Evolutionary conservation across 2,888 invertebrate genomes (phyloP).

Genomic region (Onthophagus sagittarius): DNA sequence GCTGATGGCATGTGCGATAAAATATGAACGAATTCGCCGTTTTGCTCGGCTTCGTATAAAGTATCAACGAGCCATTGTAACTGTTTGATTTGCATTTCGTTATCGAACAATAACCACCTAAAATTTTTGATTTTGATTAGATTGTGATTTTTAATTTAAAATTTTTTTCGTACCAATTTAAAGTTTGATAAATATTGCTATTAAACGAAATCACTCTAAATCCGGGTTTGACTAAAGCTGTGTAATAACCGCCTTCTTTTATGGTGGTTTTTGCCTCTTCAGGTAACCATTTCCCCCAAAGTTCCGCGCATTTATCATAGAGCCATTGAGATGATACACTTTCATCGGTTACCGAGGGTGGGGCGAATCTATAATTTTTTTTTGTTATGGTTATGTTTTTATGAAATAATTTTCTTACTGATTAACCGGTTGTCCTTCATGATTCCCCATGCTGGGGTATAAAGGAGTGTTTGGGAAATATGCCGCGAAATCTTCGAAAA

Average conservation of each 20-base stretch:
- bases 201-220: constrained; percentile 75
- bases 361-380: constrained; percentile 36
- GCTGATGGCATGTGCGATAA: constrained; percentile 80
- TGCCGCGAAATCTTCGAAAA: constrained; percentile 22
- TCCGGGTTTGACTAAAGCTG: constrained; percentile 63
- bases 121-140: background rate
- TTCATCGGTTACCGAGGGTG: constrained; percentile 27
- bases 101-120: constrained; percentile 48
- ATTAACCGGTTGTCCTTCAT: constrained; percentile 72
- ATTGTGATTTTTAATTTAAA: background rate
- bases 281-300: constrained; percentile 70
- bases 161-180: constrained; percentile 59
- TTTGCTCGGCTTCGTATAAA: constrained; percentile 66
- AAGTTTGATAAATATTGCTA: constrained; percentile 72
- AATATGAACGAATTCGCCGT: constrained; percentile 73
- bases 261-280: constrained; percentile 59
- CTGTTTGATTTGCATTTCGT: constrained; percentile 67
- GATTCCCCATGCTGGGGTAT: constrained; percentile 64
- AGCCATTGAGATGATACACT: constrained; percentile 66
- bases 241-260: constrained; percentile 72
- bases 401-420: constrained; percentile 56
- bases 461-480: constrained; percentile 42
- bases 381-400: background rate
- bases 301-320: constrained; percentile 66
- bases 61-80: constrained; percentile 76